Evolutionary conservation across 1,140 invertebrate genomes (phyloP).

Genomic region (Drosophila saltans): DNA sequence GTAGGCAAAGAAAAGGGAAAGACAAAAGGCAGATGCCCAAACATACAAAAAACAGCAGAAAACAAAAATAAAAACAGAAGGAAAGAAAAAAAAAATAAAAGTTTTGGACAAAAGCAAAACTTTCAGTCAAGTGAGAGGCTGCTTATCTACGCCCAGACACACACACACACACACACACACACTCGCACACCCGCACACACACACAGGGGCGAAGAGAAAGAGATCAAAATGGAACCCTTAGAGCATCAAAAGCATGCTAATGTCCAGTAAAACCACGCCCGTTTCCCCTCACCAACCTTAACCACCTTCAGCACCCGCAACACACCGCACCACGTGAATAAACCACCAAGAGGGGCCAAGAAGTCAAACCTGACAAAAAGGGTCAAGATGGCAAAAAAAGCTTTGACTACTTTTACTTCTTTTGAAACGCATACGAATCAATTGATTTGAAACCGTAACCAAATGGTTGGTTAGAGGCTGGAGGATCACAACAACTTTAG

Average conservation of each 20-base stretch:
- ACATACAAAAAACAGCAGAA: slow-evolving; percentile 38
- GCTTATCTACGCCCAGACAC: slow-evolving; percentile 70
- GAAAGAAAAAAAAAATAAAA: slow-evolving; percentile 27
- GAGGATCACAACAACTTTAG: background rate
- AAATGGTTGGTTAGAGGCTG: slow-evolving; percentile 24
- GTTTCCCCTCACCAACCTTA: background rate
- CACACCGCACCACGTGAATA: slow-evolving; percentile 42
- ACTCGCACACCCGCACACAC: slow-evolving; percentile 45
- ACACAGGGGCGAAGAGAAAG: background rate
- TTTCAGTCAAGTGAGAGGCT: slow-evolving; percentile 45
- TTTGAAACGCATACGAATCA: slow-evolving; percentile 68
- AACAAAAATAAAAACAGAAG: slow-evolving; percentile 1
- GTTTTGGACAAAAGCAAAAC: slow-evolving; percentile 43
- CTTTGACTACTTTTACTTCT: slow-evolving; percentile 26
- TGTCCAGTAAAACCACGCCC: slow-evolving; percentile 64
- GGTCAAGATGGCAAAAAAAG: slow-evolving; percentile 34
- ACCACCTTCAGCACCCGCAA: slow-evolving; percentile 21
- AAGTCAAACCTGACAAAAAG: slow-evolving; percentile 42
- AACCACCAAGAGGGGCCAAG: slow-evolving; percentile 80
- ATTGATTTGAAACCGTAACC: slow-evolving; percentile 70
- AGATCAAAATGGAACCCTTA: slow-evolving; percentile 20
- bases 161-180: slow-evolving; percentile 8
- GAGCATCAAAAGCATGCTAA: slow-evolving; percentile 78
- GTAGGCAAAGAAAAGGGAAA: slow-evolving; percentile 45
- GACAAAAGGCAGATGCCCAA: slow-evolving; percentile 60